These are phyloP conservation scores for Aphidius colemani DNA, from an alignment of 2,888 invertebrate species.

Conservation along the genomic window DNA sequence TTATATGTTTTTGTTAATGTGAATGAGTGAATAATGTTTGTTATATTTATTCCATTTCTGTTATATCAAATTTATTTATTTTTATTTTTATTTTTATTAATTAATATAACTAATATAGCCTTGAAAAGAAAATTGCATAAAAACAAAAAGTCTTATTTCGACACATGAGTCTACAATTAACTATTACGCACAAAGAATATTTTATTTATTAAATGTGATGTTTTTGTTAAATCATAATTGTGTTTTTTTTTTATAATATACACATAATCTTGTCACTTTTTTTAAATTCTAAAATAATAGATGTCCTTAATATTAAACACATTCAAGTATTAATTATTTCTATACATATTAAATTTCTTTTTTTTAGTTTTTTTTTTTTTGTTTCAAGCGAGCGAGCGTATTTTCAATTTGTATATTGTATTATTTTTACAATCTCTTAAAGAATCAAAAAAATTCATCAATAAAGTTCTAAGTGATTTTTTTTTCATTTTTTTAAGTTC, in stretches of 20 bases:
- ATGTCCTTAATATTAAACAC: constrained; percentile 39
- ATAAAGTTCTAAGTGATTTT: constrained; percentile 13
- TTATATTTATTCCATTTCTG: too few relatives aligned
- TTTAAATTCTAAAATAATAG: constrained; percentile 38
- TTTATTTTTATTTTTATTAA: too few relatives aligned
- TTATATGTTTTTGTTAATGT: constrained; percentile 13
- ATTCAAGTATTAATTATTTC: constrained; percentile 37
- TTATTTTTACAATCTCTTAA: constrained; percentile 23
- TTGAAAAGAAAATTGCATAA: too few relatives aligned
- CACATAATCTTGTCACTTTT: constrained; percentile 6
- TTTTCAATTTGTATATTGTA: constrained; percentile 14
- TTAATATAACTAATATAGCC: too few relatives aligned
- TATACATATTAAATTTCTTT: constrained; percentile 50
- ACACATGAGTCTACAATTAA: too few relatives aligned
- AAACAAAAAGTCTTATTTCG: too few relatives aligned
- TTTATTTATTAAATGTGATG: not conserved
- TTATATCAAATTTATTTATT: too few relatives aligned
- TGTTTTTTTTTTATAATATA: not conserved
- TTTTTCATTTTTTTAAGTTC: constrained; percentile 41
- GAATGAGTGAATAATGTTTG: too few relatives aligned
- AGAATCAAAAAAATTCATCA: constrained; percentile 20
- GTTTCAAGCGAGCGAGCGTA: constrained; percentile 55
- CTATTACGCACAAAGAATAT: not conserved
- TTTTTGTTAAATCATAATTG: not conserved
- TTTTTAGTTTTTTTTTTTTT: constrained; percentile 29